Conservation (phyloP, 53 echinoderm and acorn worm genomes). For the Paracentrotus lividus region DNA sequence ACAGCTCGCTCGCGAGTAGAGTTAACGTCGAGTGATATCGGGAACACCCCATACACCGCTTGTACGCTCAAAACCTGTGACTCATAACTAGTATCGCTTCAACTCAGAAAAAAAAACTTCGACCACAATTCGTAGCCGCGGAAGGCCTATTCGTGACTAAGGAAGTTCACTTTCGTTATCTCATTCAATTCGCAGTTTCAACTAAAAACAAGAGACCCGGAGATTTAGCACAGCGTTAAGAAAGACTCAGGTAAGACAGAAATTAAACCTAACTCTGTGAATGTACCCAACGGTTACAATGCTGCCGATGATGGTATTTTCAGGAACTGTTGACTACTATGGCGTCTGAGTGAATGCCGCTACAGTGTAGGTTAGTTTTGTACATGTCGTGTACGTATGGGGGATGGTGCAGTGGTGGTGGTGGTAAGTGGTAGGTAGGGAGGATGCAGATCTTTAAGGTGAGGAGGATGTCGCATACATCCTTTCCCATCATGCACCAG, state of each 20-base stretch:
- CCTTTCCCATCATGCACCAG: constrained; percentile 52
- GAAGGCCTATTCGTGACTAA: constrained; percentile 54
- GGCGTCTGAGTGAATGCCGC: constrained; percentile 92
- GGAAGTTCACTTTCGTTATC: constrained; percentile 66
- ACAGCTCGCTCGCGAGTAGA: constrained; percentile 2
- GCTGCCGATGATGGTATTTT: constrained; percentile 85
- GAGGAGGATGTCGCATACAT: constrained; percentile 19
- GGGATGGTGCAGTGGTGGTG: not conserved
- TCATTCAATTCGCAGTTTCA: constrained; percentile 61
- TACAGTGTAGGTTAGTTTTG: constrained; percentile 85
- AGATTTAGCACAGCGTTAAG: constrained; percentile 10
- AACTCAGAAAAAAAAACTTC: constrained; percentile 55
- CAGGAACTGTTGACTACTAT: constrained; percentile 92
- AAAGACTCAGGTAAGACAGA: not conserved
- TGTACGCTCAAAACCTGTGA: constrained; percentile 40
- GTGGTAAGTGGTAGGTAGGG: not conserved
- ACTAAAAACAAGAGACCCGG: constrained; percentile 24
- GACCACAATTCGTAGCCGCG: constrained; percentile 66
- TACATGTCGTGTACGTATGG: not conserved
- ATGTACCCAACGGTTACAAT: constrained; percentile 92
- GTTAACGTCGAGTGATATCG: not conserved
- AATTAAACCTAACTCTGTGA: constrained; percentile 68
- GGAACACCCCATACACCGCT: constrained; percentile 65
- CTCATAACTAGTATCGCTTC: constrained; percentile 59
- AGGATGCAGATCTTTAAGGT: not conserved